Percentiles rank a stretch among this genome's conserved stretches.
These are phyloP conservation scores for Echinometra lucunter DNA, from an alignment of 53 echinoderm and acorn worm genomes.

Conservation along the genomic window DNA sequence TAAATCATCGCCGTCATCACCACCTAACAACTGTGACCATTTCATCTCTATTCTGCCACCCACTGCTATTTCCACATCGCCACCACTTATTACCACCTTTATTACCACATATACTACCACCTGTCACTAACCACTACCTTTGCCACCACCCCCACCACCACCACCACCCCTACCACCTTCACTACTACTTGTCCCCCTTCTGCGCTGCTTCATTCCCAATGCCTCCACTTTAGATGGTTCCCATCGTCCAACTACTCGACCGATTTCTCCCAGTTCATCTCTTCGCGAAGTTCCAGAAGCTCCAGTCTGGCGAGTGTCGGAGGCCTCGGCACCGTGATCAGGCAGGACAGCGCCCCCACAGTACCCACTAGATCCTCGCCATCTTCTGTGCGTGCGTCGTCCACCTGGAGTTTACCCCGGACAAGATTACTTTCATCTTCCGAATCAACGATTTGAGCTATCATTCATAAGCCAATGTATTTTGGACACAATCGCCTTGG, in stretches of 20 bases:
- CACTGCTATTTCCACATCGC: neutral
- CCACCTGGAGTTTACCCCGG: constrained; percentile 53
- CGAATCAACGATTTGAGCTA: constrained; percentile 50
- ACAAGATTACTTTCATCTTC: constrained; percentile 34
- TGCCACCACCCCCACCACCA: neutral
- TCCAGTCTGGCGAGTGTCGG: constrained; percentile 56
- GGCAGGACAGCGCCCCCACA: constrained; percentile 63
- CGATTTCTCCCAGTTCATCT: constrained; percentile 42
- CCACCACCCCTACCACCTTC: neutral
- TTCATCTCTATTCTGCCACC: no score
- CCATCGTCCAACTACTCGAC: constrained; percentile 31
- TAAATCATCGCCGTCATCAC: neutral
- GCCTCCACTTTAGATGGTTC: constrained; percentile 18
- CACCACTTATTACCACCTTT: neutral
- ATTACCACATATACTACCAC: neutral
- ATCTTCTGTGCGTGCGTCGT: constrained; percentile 43
- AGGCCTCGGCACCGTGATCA: constrained; percentile 8
- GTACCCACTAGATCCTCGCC: constrained; percentile 33
- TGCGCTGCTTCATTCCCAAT: no score
- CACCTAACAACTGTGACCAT: neutral
- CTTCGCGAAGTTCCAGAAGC: constrained; percentile 41
- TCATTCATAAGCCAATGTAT: neutral
- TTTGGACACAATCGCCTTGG: neutral
- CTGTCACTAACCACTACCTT: neutral
- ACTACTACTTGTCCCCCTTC: neutral